Conservation (phyloP, 2,888 invertebrate genomes). For the Drosophila engyochracea region DNA sequence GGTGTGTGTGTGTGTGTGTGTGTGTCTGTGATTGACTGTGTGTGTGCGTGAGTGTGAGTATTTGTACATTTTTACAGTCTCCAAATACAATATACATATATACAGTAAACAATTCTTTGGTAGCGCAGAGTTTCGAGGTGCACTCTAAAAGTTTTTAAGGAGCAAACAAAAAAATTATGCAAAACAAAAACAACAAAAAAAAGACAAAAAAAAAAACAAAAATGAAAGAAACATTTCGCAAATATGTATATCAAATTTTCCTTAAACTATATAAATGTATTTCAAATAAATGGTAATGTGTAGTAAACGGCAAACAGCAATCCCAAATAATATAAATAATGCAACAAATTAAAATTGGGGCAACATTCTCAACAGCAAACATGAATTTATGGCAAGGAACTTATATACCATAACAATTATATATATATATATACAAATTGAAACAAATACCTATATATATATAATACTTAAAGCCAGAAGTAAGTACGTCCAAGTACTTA, state of each 20-base stretch:
- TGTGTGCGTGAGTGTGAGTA: slow-evolving; percentile 19
- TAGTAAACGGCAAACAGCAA: slow-evolving; percentile 38
- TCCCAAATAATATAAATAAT: neutral
- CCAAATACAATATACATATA: slow-evolving; percentile 21
- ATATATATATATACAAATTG: slow-evolving; percentile 2
- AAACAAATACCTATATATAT: slow-evolving; percentile 3
- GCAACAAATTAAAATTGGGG: slow-evolving; percentile 1
- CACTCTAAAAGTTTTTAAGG: slow-evolving; percentile 30
- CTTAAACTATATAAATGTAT: slow-evolving; percentile 47
- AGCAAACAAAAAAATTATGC: slow-evolving; percentile 1
- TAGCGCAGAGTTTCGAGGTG: slow-evolving; percentile 16
- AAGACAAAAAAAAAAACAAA: neutral
- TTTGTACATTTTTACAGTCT: slow-evolving; percentile 62
- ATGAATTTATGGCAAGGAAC: slow-evolving; percentile 43
- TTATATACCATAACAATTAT: slow-evolving; percentile 12
- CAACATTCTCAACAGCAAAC: slow-evolving; percentile 39
- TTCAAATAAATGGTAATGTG: slow-evolving; percentile 43
- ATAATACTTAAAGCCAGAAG: slow-evolving; percentile 24
- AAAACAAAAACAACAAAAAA: neutral
- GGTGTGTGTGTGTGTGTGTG: slow-evolving; percentile 11
- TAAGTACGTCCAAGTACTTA: slow-evolving; percentile 9
- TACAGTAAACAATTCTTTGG: slow-evolving; percentile 22
- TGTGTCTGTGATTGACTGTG: neutral
- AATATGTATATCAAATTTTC: slow-evolving; percentile 11
- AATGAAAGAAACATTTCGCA: slow-evolving; percentile 5